These are phyloP conservation scores for Melanocharis versteri DNA, from an alignment of 2,113 vertebrate genomes.

Conservation along the genomic window DNA sequence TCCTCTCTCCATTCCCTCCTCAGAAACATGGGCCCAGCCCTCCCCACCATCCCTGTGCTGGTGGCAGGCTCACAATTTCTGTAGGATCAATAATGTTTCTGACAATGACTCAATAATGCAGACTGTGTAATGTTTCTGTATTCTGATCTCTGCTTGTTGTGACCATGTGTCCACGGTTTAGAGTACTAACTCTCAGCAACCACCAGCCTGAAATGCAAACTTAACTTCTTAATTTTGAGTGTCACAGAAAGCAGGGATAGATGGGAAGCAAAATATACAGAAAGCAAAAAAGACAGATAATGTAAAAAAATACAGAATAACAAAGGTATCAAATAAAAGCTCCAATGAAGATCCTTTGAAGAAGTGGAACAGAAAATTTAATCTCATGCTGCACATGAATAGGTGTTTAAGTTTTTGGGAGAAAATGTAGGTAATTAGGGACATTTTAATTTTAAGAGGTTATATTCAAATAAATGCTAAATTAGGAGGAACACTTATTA, in stretches of 20 bases:
- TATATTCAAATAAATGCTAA: background rate
- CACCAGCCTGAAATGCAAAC: background rate
- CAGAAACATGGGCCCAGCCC: fast-evolving
- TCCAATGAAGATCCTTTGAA: background rate
- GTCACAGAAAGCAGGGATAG: background rate
- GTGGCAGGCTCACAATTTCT: background rate
- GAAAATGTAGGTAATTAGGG: background rate
- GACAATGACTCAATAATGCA: background rate
- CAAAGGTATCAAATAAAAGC: background rate
- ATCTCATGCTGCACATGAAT: background rate
- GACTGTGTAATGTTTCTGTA: background rate
- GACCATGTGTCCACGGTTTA: background rate
- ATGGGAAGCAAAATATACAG: background rate
- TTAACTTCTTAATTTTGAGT: background rate
- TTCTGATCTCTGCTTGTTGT: background rate
- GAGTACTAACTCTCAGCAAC: background rate
- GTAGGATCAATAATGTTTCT: background rate
- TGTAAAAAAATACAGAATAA: background rate
- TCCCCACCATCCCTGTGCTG: background rate
- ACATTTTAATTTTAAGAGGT: background rate
- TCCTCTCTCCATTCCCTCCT: background rate
- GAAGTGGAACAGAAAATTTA: background rate
- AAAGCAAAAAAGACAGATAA: background rate
- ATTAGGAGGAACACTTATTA: background rate
- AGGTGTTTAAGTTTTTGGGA: background rate